Conservation (phyloP, 1,140 invertebrate species). For the Sesamia nonagrioides region DNA sequence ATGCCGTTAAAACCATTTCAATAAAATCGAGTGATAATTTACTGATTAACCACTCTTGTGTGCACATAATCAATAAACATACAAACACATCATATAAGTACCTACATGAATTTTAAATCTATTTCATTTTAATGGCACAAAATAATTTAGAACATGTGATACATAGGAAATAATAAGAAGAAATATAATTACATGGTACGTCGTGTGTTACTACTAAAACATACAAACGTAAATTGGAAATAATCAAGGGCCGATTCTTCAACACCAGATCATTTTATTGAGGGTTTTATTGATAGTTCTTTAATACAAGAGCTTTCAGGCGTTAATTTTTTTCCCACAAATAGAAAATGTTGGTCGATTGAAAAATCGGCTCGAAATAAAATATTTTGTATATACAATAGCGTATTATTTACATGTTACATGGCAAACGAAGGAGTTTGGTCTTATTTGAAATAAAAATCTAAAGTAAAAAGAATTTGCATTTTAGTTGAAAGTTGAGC, state of each 20-base stretch:
- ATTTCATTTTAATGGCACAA: constrained; percentile 56
- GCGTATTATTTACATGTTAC: constrained; percentile 78
- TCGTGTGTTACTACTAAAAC: constrained; percentile 51
- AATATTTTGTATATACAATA: constrained; percentile 59
- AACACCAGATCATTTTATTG: too few species aligned
- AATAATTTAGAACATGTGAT: constrained; percentile 48
- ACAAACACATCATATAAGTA: constrained; percentile 23
- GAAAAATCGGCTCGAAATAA: too few species aligned
- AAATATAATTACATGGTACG: constrained; percentile 45
- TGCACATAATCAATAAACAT: constrained; percentile 44
- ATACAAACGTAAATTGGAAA: constrained; percentile 49
- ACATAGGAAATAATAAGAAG: constrained; percentile 24
- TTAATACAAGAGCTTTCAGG: too few species aligned
- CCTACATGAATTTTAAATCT: constrained; percentile 37
- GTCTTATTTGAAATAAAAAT: constrained; percentile 67
- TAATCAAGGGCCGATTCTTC: too few species aligned
- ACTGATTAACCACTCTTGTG: too few species aligned
- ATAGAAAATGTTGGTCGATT: too few species aligned
- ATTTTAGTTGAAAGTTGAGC: constrained; percentile 67
- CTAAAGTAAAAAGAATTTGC: constrained; percentile 59
- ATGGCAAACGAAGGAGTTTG: constrained; percentile 80
- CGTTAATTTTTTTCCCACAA: too few species aligned
- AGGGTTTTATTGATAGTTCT: too few species aligned
- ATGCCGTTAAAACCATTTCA: too few species aligned
- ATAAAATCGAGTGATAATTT: too few species aligned